Evolutionary conservation across 2,888 invertebrate genomes (phyloP), one percentile per base, ranked within the genome.

Genomic region (Melangyna quadrimaculata): DNA sequence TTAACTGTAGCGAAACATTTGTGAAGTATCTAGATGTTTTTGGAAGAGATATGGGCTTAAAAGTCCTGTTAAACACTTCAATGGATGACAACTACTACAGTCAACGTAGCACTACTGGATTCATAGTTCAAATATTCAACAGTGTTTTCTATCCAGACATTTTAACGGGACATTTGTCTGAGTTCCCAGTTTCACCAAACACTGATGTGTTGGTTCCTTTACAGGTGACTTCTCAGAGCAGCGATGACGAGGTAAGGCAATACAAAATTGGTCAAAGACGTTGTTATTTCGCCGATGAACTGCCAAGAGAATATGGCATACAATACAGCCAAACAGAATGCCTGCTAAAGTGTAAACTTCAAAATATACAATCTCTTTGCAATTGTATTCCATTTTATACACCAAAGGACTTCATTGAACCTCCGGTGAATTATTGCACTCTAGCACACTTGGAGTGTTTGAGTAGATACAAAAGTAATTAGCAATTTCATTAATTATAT

Each of bases 231-330:
- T 81, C 87, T 0, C 87, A 89, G 32, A 63, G 45, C 2, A 88
- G 89, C 0, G 86, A 88, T 10, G 37, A 83, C 0, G 87, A 89
- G 53, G 78, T 89, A 0, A 82, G 78, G 3, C 27, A 22, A 6
- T 89, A 88, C 70, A 86, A 87, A 3, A 55, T 88, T 3, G 29
- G 35, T 0, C 88, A 89, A 40, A 88, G 91, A 1, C 88, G 87
- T 7, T 91, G 91, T 57, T 88, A 89, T 63, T 90, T 91, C 69
- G 80, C 78, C 2, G 82, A 88, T 24, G 91, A 91, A 75, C 78
- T 87, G 1, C 63, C 70, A 4, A 45, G 37, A 9, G 59, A 77
- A 19, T 87, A 87, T 43, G 87, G 81, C 5, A 19, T 17, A 5
- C 70, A 78, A 6, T 87, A 89, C 55, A 88, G 88, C 3, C 74